phyloP scores from a whole-genome alignment of 1,140 invertebrate species.

The Aphelenchoides avenae region DNA sequence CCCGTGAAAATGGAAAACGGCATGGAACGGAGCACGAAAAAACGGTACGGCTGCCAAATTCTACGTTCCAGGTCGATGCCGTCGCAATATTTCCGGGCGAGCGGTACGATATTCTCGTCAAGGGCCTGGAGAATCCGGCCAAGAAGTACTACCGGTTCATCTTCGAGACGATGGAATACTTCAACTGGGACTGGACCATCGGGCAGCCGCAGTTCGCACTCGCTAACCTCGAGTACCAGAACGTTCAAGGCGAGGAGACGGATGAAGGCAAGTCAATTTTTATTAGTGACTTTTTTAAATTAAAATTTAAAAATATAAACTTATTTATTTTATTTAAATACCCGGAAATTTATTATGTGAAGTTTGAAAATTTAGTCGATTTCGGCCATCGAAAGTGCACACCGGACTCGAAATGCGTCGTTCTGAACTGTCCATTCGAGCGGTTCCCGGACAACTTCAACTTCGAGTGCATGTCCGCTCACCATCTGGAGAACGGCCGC shows the following conservation, averaged over 20 bases:
- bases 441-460: slow-evolving; percentile 33
- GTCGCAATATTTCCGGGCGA: slow-evolving; percentile 55
- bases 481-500: slow-evolving; percentile 39
- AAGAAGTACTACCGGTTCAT: slow-evolving; percentile 45
- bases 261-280: too few species aligned
- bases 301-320: too few species aligned
- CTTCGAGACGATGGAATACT: slow-evolving; percentile 54
- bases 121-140: slow-evolving; percentile 39
- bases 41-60: too few species aligned
- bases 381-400: slow-evolving; percentile 45
- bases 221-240: slow-evolving; percentile 50
- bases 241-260: slow-evolving; percentile 29
- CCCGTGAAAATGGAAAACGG: too few species aligned
- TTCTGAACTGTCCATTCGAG: slow-evolving; percentile 54
- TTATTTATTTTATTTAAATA: too few species aligned
- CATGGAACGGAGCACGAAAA: too few species aligned
- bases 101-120: slow-evolving; percentile 51
- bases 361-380: too few species aligned
- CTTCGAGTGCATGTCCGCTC: slow-evolving; percentile 41
- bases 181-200: slow-evolving; percentile 46
- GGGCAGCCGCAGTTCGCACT: slow-evolving; percentile 27
- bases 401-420: slow-evolving; percentile 24
- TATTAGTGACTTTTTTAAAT: too few species aligned
- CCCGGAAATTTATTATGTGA: too few species aligned
- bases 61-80: slow-evolving; percentile 37